Evolutionary conservation across 1,140 invertebrate species (phyloP).

Genomic region (Trichogramma pretiosum): DNA sequence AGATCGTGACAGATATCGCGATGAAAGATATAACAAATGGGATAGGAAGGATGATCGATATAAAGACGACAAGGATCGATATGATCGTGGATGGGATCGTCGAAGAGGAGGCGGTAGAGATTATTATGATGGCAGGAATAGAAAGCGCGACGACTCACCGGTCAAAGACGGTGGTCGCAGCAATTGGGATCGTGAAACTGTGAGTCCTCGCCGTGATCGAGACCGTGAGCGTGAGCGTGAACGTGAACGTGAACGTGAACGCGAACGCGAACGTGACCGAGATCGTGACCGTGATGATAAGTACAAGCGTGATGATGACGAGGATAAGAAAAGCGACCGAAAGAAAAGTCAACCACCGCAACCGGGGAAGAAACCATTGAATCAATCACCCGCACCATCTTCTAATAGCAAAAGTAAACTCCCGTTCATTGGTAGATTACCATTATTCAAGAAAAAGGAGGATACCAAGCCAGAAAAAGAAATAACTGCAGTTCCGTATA

Average conservation of each 20-base stretch:
- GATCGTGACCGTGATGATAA: constrained; percentile 10
- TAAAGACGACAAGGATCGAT: constrained; percentile 15
- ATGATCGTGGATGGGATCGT: constrained; percentile 14
- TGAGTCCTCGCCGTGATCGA: no score
- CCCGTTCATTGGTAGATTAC: constrained; percentile 61
- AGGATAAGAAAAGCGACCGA: constrained; percentile 44
- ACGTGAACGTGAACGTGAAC: no score
- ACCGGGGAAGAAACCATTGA: no score
- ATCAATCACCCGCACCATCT: not conserved
- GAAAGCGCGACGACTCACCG: no score
- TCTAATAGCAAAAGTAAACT: constrained; percentile 55
- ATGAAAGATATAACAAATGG: constrained; percentile 41
- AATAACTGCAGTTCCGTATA: constrained; percentile 36
- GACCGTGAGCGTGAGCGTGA: no score
- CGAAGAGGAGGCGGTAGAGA: no score
- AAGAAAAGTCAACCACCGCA: no score
- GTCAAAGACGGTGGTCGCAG: no score
- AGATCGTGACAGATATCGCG: constrained; percentile 36
- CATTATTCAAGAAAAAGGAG: constrained; percentile 57
- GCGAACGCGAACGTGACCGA: no score
- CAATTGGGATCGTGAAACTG: no score
- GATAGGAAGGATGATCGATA: no score
- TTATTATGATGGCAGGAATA: no score
- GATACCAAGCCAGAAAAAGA: constrained; percentile 41
- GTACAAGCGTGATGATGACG: constrained; percentile 29